Base-by-base conservation (phyloP, 1,140 invertebrate genomes). In the Drosophila sproati region DNA sequence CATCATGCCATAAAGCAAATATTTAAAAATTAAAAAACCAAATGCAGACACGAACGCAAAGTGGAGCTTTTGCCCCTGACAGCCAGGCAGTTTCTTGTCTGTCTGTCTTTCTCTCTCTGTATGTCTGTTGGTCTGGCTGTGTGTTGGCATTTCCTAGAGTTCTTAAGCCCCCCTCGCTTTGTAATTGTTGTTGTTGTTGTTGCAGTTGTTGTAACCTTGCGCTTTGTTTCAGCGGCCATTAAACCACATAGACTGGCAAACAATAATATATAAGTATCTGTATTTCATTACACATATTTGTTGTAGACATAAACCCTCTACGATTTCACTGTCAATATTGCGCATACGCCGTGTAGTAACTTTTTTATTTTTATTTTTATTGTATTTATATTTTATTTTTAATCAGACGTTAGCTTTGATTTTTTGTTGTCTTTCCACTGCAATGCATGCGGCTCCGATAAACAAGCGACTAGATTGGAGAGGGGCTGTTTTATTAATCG, bases 321-420 rank as follows among this genome's bases (percentile, higher is more conserved):
- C 77, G 78, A 89, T 89, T 89, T 89, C 85, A 89, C 78, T 89
- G 85, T 89, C 85, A 89, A 89, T 89, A 89, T 88, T 82, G 79
- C 77, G 70, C 74, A 77, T 78, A 74, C 64, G 83, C 73, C 83
- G 48, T 83, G 85, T 82, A 82, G 8, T 66, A 48, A 82, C 64
- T 81, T 70, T 82, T 82, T 77, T 20, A 20, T 45, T 48, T 45
- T 35, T 47, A 37, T 63, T 39, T 20, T 41, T 57, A 64, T 50
- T 66, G 39, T 86, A 64, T 63, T 48, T 75, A 54, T 41, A 37
- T 68, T 43, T 57, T 54, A 48, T 56, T 35, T 63, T 55, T 39
- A 68, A 70, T 45, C 72, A 70, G 43, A 48, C 12, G 32, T 5
- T 20, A 35, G 51, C 51, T 60, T 56, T 71, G 69, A 64, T 71